Evolutionary conservation across 1,140 invertebrate species (phyloP).

Genomic region (Cydia strobilella): DNA sequence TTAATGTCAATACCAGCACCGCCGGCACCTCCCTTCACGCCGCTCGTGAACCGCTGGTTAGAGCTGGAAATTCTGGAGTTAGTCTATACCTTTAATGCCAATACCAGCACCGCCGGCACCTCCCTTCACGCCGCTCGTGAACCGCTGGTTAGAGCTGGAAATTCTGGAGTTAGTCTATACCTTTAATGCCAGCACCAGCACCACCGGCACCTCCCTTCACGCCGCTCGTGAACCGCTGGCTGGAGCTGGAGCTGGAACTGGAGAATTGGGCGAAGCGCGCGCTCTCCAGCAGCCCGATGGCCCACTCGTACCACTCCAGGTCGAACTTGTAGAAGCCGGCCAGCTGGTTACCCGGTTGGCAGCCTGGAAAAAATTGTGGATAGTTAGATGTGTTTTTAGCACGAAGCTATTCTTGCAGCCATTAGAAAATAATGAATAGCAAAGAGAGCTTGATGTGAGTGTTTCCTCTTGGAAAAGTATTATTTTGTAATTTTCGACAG

Average conservation of each 20-base stretch:
- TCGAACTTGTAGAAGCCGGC: constrained; percentile 78
- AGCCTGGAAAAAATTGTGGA: constrained; percentile 54
- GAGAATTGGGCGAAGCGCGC: constrained; percentile 59
- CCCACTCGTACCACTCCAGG: constrained; percentile 76
- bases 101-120: background rate
- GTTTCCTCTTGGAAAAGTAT: no score
- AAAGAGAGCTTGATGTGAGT: no score
- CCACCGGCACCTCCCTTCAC: constrained; percentile 40
- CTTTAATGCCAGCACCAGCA: background rate
- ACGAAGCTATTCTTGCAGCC: no score
- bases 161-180: background rate
- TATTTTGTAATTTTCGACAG: no score
- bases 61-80: no score
- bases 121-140: constrained; percentile 40
- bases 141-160: constrained; percentile 43
- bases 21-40: no score
- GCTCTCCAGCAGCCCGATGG: constrained; percentile 68
- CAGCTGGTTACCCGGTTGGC: constrained; percentile 71
- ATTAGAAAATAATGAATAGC: no score
- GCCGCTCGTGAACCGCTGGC: constrained; percentile 36
- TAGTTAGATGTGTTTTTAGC: no score
- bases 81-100: no score
- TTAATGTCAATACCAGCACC: no score
- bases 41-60: no score
- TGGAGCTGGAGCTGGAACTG: constrained; percentile 42